These are phyloP conservation scores for Garrulus glandarius DNA, from an alignment of 2,797 vertebrate species.

Conservation along the genomic window DNA sequence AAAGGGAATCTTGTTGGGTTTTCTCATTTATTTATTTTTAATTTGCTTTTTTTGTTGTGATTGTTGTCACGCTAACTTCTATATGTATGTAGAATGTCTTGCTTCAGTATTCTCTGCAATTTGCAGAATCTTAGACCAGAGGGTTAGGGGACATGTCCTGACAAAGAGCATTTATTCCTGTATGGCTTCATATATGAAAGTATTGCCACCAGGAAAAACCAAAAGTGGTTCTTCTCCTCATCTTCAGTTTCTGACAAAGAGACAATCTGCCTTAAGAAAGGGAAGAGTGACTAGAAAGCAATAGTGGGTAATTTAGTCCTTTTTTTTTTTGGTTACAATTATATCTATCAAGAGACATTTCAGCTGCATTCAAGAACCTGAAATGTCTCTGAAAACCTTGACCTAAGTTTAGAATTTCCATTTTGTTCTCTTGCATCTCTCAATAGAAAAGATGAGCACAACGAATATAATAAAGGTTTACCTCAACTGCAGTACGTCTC, in stretches of 20 bases:
- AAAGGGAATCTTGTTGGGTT: not conserved
- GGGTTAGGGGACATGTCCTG: not conserved
- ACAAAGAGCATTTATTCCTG: not conserved
- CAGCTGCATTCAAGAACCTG: not conserved
- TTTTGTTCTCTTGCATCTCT: not conserved
- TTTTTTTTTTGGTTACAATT: not conserved
- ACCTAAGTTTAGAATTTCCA: not conserved
- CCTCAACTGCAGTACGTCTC: not conserved
- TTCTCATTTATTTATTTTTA: not conserved
- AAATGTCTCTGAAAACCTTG: not conserved
- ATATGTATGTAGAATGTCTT: not conserved
- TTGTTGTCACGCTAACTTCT: not conserved
- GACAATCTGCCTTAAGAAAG: not conserved
- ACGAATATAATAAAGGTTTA: not conserved
- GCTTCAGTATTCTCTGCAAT: not conserved
- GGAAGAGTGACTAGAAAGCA: not conserved
- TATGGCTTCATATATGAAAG: not conserved
- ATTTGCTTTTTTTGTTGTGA: not conserved
- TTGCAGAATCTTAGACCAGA: not conserved
- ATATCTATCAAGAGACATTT: not conserved
- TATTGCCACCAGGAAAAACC: not conserved
- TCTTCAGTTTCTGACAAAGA: not conserved
- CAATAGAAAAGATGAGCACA: not conserved
- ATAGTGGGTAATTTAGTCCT: not conserved
- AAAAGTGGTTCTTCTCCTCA: not conserved